Evolutionary conservation across 2,888 invertebrate species (phyloP), one percentile per base, ranked within the genome.

Genomic region (Torymus texanus): DNA sequence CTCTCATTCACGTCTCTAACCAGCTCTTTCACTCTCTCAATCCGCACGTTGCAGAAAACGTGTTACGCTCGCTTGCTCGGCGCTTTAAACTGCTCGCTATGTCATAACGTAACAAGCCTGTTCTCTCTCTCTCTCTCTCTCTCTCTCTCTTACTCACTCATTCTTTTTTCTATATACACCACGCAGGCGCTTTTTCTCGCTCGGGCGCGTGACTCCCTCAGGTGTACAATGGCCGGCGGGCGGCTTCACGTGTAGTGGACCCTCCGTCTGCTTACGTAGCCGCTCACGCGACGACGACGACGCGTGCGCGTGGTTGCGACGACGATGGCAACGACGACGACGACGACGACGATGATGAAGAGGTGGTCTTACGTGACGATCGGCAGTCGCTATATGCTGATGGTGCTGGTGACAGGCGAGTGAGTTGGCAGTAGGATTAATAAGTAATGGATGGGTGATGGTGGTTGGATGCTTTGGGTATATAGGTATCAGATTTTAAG

Each of bases 31-130:
- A 1, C 41, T 41, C 41, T 41, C 8, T 41, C 41, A 8, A 41
- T 41, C 41, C 41, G 21, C 76, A 77, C 71, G 71, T 65, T 77
- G 71, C 56, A 24, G 58, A 21, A 70, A 77, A 77, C 77, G 70
- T 76, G 75, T 67, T 50, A 18, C 13, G 11, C 29, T 14, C 2
- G 63, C 63, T 21, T 41, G 41, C 16, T 65, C 58, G 16, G 14
- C 13, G 62, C 21, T 62, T 59, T 18, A 59, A 62, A 10, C 62
- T n/a, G 51, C 56, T 41, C 10, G 58, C n/a, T 58, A 55, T 62
- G 62, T 62, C 62, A 41, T 72, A 62, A 62, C 72, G 29, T 41
- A 55, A 55, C 68, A n/a, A 65, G 55, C 1, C 67, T 11, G 10
- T 18, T 14, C 24, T 13, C 29, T 2, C 14, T n/a, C 4, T 53